Evolutionary conservation across 2,888 invertebrate genomes (phyloP).

Genomic region (Nemotelus nigrinus): DNA sequence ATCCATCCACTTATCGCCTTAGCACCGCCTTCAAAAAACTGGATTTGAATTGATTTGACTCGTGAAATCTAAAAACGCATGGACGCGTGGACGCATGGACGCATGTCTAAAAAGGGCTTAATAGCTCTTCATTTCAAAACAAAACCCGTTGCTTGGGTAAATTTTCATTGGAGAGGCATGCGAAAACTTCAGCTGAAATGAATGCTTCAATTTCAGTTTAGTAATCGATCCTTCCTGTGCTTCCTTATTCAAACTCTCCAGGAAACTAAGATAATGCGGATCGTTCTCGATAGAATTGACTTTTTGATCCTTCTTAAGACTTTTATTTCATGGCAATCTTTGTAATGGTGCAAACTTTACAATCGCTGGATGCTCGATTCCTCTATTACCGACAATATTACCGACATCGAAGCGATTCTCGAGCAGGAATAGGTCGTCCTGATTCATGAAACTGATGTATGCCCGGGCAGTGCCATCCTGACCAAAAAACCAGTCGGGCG

Average conservation of each 20-base stretch:
- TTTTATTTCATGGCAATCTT: constrained; percentile 84
- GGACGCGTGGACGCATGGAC: too few relatives aligned
- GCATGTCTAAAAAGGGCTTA: too few relatives aligned
- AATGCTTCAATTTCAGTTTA: constrained; percentile 76
- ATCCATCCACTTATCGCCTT: too few relatives aligned
- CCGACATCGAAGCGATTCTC: constrained; percentile 96
- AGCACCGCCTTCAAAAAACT: too few relatives aligned
- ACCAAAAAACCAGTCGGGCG: constrained; percentile 83
- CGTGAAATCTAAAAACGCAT: too few relatives aligned
- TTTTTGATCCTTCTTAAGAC: constrained; percentile 84
- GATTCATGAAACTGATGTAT: constrained; percentile 88
- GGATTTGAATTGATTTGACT: too few relatives aligned
- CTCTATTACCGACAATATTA: constrained; percentile 92
- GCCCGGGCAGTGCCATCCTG: constrained; percentile 79
- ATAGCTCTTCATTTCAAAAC: too few relatives aligned
- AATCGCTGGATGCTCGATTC: constrained; percentile 90
- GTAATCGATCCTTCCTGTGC: constrained; percentile 59
- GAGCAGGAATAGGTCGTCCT: constrained; percentile 88
- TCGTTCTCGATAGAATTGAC: constrained; percentile 87
- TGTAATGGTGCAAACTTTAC: constrained; percentile 97
- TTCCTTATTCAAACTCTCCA: constrained; percentile 76
- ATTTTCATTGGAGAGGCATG: too few relatives aligned
- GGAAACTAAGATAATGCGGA: constrained; percentile 82
- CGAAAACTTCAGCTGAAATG: constrained; percentile 69
- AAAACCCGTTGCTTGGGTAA: too few relatives aligned